phyloP scores from a whole-genome alignment of 2,797 vertebrate species.

The Acanthopagrus latus region DNA sequence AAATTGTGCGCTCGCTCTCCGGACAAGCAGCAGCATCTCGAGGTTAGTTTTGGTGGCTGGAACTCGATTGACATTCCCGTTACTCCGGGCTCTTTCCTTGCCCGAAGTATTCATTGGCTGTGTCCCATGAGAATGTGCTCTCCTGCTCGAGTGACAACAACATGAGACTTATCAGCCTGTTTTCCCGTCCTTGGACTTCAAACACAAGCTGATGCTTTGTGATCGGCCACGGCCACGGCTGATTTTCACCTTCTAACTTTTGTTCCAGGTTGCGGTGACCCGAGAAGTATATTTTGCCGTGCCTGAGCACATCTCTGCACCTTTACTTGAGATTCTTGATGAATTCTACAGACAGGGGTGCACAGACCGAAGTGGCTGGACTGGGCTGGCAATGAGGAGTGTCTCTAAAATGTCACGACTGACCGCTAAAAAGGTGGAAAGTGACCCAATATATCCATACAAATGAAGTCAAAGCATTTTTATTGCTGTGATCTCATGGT shows the following conservation, averaged over 20 bases:
- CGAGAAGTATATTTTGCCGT: slow-evolving; percentile 1
- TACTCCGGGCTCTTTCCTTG: slow-evolving; percentile 27
- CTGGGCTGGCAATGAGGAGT: slow-evolving; percentile 13
- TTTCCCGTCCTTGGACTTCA: slow-evolving; percentile 52
- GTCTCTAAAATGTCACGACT: slow-evolving; percentile 3
- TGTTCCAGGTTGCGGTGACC: slow-evolving; percentile 4
- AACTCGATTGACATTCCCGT: slow-evolving; percentile 41
- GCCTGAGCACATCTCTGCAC: neutral
- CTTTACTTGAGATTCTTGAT: neutral
- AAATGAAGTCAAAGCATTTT: neutral
- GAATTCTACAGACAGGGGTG: slow-evolving; percentile 13
- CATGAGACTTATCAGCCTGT: slow-evolving; percentile 47
- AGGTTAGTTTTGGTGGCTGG: slow-evolving; percentile 31
- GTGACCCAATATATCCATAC: slow-evolving; percentile 1
- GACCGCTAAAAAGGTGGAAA: slow-evolving; percentile 13
- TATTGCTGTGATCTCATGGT: neutral
- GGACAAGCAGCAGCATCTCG: slow-evolving; percentile 39
- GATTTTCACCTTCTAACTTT: slow-evolving; percentile 18
- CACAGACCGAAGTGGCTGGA: slow-evolving; percentile 10
- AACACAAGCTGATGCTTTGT: slow-evolving; percentile 23
- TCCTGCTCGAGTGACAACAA: slow-evolving; percentile 37
- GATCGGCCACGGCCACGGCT: neutral
- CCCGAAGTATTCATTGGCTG: slow-evolving; percentile 40
- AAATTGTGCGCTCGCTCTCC: slow-evolving; percentile 28
- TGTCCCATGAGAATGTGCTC: slow-evolving; percentile 34